Percentiles rank a stretch among this genome's conserved stretches.
phyloP scores from a whole-genome alignment of 2,113 vertebrate genomes.

The Oncorhynchus masou region DNA sequence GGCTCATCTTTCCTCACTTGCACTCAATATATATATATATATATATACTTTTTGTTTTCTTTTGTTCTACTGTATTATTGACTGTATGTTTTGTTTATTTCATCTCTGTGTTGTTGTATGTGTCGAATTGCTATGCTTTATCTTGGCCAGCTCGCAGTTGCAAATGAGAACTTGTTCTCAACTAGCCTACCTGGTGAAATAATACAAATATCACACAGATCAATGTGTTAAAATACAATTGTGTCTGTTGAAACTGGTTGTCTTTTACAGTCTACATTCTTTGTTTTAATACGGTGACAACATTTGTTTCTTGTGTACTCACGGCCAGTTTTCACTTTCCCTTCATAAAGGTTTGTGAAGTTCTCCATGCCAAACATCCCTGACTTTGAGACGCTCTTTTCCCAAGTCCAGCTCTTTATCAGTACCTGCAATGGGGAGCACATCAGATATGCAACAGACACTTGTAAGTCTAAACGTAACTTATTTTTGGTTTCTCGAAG shows the following conservation, averaged over 20 bases:
- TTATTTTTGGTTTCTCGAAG: background rate
- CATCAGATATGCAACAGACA: conserved; percentile 98
- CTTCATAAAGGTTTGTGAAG: conserved; percentile 90
- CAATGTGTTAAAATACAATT: background rate
- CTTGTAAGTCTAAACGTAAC: conserved; percentile 82
- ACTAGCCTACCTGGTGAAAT: no score
- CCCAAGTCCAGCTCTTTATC: conserved; percentile 98
- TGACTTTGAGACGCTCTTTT: conserved; percentile 98
- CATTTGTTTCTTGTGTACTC: background rate
- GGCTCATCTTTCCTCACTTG: background rate
- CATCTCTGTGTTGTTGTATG: no score
- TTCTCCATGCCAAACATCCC: conserved; percentile 99
- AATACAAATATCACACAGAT: background rate
- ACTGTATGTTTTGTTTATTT: no score
- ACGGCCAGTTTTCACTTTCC: conserved; percentile 10
- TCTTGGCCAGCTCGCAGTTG: no score
- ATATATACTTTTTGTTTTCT: no score
- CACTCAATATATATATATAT: no score
- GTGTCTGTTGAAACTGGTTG: no score
- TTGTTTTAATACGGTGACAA: background rate
- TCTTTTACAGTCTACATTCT: background rate
- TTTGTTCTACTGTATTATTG: no score
- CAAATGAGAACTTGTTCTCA: no score
- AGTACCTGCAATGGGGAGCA: conserved; percentile 98
- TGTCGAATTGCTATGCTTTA: no score